These are phyloP conservation scores for Epizoanthus illoricatus DNA, from an alignment of 92 coral and sea anemone species.

Conservation along the genomic window DNA sequence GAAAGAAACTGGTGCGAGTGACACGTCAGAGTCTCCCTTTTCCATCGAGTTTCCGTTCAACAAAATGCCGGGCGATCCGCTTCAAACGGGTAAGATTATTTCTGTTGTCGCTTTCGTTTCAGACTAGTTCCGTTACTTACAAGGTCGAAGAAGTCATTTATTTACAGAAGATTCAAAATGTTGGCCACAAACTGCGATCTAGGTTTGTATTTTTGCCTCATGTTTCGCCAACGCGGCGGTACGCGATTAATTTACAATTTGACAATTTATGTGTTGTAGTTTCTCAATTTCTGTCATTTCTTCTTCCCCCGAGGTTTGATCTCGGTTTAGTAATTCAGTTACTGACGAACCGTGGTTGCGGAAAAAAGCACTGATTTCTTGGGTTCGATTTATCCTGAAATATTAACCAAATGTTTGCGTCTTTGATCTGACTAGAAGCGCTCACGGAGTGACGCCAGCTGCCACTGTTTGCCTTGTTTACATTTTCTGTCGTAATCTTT, in stretches of 20 bases:
- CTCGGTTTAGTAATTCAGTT: not conserved
- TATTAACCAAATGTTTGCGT: not conserved
- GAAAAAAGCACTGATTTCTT: not conserved
- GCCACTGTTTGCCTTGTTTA: conserved; percentile 15
- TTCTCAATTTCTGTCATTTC: conserved; percentile 5
- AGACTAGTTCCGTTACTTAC: not conserved
- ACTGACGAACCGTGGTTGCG: not conserved
- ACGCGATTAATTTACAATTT: not conserved
- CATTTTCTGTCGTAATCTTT: conserved; percentile 28
- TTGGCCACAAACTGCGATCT: conserved; percentile 38
- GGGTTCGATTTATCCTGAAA: not conserved
- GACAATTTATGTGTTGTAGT: not conserved
- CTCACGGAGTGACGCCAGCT: conserved; percentile 21
- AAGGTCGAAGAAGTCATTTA: not conserved
- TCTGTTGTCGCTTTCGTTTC: not conserved
- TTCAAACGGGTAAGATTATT: conserved; percentile 73
- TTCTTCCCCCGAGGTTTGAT: conserved; percentile 9
- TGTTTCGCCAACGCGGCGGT: not conserved
- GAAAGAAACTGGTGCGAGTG: conserved; percentile 53
- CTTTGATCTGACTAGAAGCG: not conserved
- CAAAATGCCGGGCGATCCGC: conserved; percentile 96
- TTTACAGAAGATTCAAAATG: conserved; percentile 28
- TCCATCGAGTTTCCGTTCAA: conserved; percentile 50
- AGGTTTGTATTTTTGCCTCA: conserved; percentile 1
- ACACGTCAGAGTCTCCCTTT: conserved; percentile 75